phyloP scores from a whole-genome alignment of 2,113 vertebrate species.

The Oryzias curvinotus region DNA sequence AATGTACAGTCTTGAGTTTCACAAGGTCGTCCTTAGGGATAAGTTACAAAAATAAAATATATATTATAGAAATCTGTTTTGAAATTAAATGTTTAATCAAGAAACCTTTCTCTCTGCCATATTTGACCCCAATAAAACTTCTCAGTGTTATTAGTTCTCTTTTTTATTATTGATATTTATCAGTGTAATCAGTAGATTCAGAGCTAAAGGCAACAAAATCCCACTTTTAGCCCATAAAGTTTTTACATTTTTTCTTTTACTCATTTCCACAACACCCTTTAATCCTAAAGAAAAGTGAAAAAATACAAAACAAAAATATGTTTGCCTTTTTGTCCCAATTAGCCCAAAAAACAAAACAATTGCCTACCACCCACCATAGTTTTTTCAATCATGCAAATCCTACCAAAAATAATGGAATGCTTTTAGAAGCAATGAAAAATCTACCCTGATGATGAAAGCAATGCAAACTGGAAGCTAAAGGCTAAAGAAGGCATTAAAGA shows the following conservation, averaged over 20 bases:
- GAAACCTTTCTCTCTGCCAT: conserved; percentile 34
- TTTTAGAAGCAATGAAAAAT: conserved; percentile 43
- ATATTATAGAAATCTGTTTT: conserved; percentile 39
- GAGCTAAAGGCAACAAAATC: neutral
- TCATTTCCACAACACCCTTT: too few species aligned
- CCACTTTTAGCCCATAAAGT: neutral
- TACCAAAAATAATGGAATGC: conserved; percentile 45
- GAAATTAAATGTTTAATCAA: conserved; percentile 15
- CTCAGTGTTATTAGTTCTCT: conserved; percentile 50
- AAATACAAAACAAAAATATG: neutral
- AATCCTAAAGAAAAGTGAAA: neutral
- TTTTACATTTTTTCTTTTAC: neutral
- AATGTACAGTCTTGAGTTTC: conserved; percentile 26
- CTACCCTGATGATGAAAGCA: conserved; percentile 57
- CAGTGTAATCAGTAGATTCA: conserved; percentile 2
- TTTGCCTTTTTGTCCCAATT: neutral
- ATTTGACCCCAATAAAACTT: conserved; percentile 32
- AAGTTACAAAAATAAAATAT: conserved; percentile 16
- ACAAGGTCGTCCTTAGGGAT: conserved; percentile 20
- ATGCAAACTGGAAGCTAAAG: conserved; percentile 26
- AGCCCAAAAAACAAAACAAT: neutral
- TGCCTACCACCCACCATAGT: neutral
- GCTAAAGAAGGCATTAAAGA: conserved; percentile 56
- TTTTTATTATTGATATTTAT: conserved; percentile 19
- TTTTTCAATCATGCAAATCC: conserved; percentile 16